These are phyloP conservation scores for Dorcus parallelipipedus DNA, from an alignment of 2,888 invertebrate genomes.

Conservation along the genomic window DNA sequence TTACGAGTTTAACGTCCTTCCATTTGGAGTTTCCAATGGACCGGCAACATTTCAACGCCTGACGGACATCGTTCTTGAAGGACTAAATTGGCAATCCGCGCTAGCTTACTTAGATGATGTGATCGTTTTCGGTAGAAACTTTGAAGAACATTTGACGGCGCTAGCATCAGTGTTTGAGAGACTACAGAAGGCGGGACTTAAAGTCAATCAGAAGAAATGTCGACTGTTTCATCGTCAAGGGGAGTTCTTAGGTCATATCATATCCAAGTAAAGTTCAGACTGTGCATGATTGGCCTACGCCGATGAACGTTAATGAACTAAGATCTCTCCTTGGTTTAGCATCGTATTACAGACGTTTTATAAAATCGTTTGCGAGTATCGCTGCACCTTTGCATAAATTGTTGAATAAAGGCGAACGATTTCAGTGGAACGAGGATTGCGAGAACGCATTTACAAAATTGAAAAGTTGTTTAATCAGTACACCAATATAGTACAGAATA, in stretches of 20 bases:
- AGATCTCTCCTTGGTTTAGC: constrained; percentile 21
- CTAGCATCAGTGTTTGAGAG: constrained; percentile 7
- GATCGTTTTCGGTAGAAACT: constrained; percentile 16
- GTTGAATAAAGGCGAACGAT: constrained; percentile 18
- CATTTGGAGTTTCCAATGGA: background rate
- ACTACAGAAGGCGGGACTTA: background rate
- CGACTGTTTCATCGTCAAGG: background rate
- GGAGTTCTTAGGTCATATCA: background rate
- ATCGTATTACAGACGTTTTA: constrained; percentile 27
- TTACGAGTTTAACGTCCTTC: background rate
- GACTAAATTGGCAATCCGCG: background rate
- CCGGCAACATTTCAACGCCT: too few relatives aligned
- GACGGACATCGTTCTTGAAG: background rate
- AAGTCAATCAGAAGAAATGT: background rate
- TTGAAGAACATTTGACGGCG: constrained; percentile 26
- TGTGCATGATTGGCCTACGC: constrained; percentile 9
- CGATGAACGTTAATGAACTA: constrained; percentile 11
- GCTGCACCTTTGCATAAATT: constrained; percentile 18
- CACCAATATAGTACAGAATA: constrained; percentile 11
- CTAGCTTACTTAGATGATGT: background rate
- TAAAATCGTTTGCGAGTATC: constrained; percentile 19
- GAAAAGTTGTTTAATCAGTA: constrained; percentile 4
- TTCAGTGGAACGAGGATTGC: constrained; percentile 17
- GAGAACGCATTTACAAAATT: constrained; percentile 15
- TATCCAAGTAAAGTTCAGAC: background rate